Percentiles rank a stretch among this genome's conserved stretches.
phyloP scores from a whole-genome alignment of 2,797 vertebrate species.

The Pseudomugil gertrudae region DNA sequence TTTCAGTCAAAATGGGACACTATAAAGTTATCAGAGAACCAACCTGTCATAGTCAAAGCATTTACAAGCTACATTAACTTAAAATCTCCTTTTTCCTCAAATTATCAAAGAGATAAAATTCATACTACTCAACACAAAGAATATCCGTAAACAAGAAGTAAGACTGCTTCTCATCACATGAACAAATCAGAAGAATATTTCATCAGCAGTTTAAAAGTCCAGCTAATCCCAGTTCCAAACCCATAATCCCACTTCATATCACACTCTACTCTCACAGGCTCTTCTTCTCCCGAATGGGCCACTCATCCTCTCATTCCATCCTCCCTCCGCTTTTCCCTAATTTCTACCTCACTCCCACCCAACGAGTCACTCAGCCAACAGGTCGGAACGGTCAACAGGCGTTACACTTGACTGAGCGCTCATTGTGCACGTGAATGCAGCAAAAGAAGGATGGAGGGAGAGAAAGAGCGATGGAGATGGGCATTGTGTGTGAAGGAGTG shows the following conservation, averaged over 20 bases:
- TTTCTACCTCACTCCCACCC: slow-evolving; percentile 31
- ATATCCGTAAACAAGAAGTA: neutral
- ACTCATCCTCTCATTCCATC: slow-evolving; percentile 45
- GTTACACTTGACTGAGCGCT: slow-evolving; percentile 85
- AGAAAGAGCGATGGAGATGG: slow-evolving; percentile 82
- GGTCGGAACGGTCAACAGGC: slow-evolving; percentile 89
- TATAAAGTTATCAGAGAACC: neutral
- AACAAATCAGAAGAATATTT: slow-evolving; percentile 26
- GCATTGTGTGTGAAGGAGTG: slow-evolving; percentile 80
- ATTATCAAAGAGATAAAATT: neutral
- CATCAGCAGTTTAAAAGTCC: slow-evolving; percentile 8
- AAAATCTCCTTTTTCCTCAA: slow-evolving; percentile 2
- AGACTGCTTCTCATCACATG: neutral
- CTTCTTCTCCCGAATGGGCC: slow-evolving; percentile 25
- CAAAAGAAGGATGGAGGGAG: slow-evolving; percentile 78
- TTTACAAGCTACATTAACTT: neutral
- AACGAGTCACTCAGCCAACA: slow-evolving; percentile 66
- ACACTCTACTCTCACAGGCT: slow-evolving; percentile 29
- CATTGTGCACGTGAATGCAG: slow-evolving; percentile 87
- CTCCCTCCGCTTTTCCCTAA: slow-evolving; percentile 24
- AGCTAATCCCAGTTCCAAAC: slow-evolving; percentile 47
- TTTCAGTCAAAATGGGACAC: neutral
- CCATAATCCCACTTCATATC: slow-evolving; percentile 64
- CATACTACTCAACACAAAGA: too few species aligned
- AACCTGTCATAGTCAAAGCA: neutral